Conservation (phyloP, 1,140 invertebrate genomes). For the Leptopilina clavipes region DNA sequence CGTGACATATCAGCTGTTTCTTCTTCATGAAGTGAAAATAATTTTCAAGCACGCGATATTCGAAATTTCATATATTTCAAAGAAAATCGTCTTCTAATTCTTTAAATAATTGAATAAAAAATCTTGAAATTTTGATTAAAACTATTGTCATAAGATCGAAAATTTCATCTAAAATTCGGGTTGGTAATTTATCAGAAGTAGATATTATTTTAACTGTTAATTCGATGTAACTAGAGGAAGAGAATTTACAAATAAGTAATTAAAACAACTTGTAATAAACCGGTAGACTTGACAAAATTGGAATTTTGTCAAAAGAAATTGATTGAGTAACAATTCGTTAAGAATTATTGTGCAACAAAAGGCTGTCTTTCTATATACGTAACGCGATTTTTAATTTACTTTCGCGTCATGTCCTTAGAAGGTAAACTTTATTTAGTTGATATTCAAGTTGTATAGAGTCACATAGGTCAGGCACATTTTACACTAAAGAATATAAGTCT, state of each 20-base stretch:
- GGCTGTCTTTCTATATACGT: background rate
- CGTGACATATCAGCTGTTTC: slow-evolving; percentile 19
- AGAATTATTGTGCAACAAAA: slow-evolving; percentile 9
- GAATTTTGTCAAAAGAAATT: slow-evolving; percentile 19
- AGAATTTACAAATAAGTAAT: background rate
- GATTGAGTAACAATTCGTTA: slow-evolving; percentile 21
- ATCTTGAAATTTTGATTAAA: background rate
- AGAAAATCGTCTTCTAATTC: background rate
- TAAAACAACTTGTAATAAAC: background rate
- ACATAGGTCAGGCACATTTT: slow-evolving; percentile 24
- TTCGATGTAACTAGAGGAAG: no score
- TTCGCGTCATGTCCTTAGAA: background rate
- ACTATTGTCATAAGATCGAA: no score
- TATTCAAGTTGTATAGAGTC: slow-evolving; percentile 23
- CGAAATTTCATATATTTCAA: background rate
- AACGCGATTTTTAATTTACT: slow-evolving; percentile 1
- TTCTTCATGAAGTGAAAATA: slow-evolving; percentile 18
- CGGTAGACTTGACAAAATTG: background rate
- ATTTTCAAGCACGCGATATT: slow-evolving; percentile 16
- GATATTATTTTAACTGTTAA: no score
- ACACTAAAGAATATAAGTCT: background rate
- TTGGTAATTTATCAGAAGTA: no score
- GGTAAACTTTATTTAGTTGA: slow-evolving; percentile 19
- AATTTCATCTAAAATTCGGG: no score
- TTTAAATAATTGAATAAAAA: no score